phyloP scores from a whole-genome alignment of 2,797 vertebrate species.

The Hylomyscus alleni region DNA sequence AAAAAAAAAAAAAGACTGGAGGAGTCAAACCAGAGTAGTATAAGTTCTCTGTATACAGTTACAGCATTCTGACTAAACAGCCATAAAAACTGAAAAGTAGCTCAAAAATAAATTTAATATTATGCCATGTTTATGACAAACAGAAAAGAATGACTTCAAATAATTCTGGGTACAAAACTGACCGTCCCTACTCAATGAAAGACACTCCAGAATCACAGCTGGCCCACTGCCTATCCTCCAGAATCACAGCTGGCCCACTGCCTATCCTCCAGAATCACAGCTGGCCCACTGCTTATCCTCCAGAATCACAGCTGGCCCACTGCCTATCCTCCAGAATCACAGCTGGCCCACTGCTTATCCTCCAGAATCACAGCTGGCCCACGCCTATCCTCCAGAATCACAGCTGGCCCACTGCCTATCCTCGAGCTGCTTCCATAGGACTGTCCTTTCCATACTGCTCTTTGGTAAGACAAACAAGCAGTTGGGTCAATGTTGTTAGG shows the following conservation, averaged over 20 bases:
- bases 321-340: not conserved
- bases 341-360: constrained; percentile 27
- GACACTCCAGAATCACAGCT: not conserved
- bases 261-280: not conserved
- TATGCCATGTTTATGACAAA: constrained; percentile 17
- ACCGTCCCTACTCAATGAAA: constrained; percentile 41
- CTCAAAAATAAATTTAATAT: constrained; percentile 42
- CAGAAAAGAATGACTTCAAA: not conserved
- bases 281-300: not conserved
- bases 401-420: constrained; percentile 18
- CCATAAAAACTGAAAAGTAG: constrained; percentile 46
- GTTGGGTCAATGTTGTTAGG: constrained; percentile 51
- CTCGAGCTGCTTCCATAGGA: constrained; percentile 24
- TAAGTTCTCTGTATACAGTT: constrained; percentile 2
- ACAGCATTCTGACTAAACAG: constrained; percentile 19
- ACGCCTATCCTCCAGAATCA: not conserved
- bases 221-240: constrained; percentile 13
- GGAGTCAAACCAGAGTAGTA: not conserved
- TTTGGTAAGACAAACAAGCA: constrained; percentile 54
- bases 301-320: constrained; percentile 23
- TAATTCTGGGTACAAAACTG: constrained; percentile 36
- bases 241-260: constrained; percentile 24
- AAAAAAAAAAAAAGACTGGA: not conserved
- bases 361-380: no score
- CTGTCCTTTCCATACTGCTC: constrained; percentile 51